Percentiles rank a stretch among this genome's conserved stretches.
Conservation (phyloP, 1,140 invertebrate genomes). For the Meteorus sp. region DNA sequence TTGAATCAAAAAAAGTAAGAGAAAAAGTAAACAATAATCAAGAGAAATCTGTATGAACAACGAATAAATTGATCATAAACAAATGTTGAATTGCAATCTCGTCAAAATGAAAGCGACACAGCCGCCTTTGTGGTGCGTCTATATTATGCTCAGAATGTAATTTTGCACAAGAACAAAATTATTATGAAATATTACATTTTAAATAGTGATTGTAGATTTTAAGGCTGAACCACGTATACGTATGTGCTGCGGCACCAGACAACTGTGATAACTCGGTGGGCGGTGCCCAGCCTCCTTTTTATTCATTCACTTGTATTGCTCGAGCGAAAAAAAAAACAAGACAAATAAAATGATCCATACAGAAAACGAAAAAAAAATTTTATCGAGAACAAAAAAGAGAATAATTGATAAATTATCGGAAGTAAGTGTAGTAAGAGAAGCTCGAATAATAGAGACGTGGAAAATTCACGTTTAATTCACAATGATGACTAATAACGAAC, state of each 20-base stretch:
- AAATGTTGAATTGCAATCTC: background rate
- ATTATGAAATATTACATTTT: conserved; percentile 37
- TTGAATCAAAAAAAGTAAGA: background rate
- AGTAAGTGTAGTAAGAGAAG: too few species aligned
- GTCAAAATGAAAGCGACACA: too few species aligned
- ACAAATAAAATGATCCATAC: background rate
- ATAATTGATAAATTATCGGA: too few species aligned
- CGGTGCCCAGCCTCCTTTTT: conserved; percentile 59
- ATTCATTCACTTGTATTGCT: conserved; percentile 59
- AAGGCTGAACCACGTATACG: conserved; percentile 62
- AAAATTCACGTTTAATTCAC: too few species aligned
- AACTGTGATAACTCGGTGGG: conserved; percentile 61
- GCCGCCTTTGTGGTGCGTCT: conserved; percentile 14
- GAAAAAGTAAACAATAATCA: background rate
- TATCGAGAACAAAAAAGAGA: too few species aligned
- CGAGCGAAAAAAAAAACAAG: conserved; percentile 33
- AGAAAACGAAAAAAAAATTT: too few species aligned
- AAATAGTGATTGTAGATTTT: conserved; percentile 56
- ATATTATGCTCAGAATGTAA: conserved; percentile 6
- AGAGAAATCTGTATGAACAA: conserved; percentile 4
- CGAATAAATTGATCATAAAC: background rate
- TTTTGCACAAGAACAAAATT: conserved; percentile 13
- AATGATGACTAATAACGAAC: too few species aligned
- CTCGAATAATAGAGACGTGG: too few species aligned
- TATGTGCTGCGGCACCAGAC: conserved; percentile 62